Conservation (phyloP, 2,888 invertebrate genomes). For the Entomobrya multifasciata region DNA sequence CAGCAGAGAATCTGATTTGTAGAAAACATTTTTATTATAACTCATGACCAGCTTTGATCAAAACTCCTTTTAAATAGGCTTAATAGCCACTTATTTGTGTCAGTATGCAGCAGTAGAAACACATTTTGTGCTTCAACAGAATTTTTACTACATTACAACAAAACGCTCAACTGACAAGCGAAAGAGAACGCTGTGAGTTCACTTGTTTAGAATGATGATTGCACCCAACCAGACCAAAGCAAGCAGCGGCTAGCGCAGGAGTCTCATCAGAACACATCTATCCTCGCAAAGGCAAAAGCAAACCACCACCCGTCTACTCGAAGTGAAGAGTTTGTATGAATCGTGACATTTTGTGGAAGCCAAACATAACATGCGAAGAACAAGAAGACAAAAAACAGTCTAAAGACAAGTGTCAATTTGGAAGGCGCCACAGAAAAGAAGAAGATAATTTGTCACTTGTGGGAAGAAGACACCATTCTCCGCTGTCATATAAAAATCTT, state of each 20-base stretch:
- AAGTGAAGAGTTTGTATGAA: constrained; percentile 38
- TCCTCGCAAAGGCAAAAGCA: not conserved
- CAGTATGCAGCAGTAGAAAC: constrained; percentile 12
- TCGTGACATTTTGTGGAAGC: constrained; percentile 71
- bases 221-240: not conserved
- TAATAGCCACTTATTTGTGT: constrained; percentile 62
- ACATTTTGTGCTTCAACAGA: not conserved
- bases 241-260: not conserved
- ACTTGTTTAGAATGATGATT: not conserved
- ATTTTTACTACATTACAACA: not conserved
- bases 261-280: constrained; percentile 6
- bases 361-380: constrained; percentile 26
- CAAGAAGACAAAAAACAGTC: constrained; percentile 57
- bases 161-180: not conserved
- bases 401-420: constrained; percentile 77
- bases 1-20: constrained; percentile 3
- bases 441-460: constrained; percentile 76
- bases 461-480: constrained; percentile 67
- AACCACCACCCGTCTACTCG: not conserved
- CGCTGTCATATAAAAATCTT: constrained; percentile 24
- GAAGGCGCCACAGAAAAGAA: constrained; percentile 75
- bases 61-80: constrained; percentile 55
- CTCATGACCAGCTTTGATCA: too few species aligned
- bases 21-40: too few species aligned
- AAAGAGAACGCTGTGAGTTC: not conserved